phyloP scores from a whole-genome alignment of 2,797 vertebrate genomes.

The Parambassis ranga region DNA sequence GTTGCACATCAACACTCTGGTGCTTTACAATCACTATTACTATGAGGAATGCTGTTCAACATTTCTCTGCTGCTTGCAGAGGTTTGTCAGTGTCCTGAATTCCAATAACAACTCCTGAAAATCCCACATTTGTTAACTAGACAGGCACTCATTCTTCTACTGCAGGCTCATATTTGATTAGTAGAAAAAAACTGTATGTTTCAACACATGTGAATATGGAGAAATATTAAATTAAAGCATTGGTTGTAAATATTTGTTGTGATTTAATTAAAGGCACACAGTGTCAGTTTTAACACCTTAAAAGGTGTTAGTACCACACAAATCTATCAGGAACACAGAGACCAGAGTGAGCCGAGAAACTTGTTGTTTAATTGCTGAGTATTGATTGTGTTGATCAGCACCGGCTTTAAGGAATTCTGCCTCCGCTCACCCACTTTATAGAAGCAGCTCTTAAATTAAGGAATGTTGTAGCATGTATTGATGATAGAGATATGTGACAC shows the following conservation, averaged over 20 bases:
- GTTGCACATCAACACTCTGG: constrained; percentile 22
- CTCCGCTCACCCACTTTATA: neutral
- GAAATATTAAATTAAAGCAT: neutral
- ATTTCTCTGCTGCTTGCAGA: constrained; percentile 39
- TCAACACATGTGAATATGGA: neutral
- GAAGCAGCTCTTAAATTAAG: constrained; percentile 6
- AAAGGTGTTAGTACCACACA: neutral
- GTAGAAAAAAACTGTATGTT: neutral
- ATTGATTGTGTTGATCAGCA: constrained; percentile 13
- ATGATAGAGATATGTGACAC: constrained; percentile 20
- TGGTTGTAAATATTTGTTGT: neutral
- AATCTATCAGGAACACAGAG: constrained; percentile 8
- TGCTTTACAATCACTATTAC: constrained; percentile 24
- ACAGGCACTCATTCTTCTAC: constrained; percentile 7
- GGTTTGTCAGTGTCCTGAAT: constrained; percentile 40
- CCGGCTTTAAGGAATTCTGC: constrained; percentile 7
- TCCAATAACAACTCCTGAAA: constrained; percentile 37
- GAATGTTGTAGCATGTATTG: neutral
- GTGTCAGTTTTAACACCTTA: neutral
- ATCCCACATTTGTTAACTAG: constrained; percentile 14
- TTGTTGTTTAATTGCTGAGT: neutral
- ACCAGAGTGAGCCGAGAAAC: neutral
- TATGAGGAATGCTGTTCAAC: constrained; percentile 32
- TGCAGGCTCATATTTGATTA: constrained; percentile 30
- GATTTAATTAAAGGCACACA: constrained; percentile 3